phyloP scores from a whole-genome alignment of 2,797 vertebrate genomes.

The Lagothrix lagotricha region DNA sequence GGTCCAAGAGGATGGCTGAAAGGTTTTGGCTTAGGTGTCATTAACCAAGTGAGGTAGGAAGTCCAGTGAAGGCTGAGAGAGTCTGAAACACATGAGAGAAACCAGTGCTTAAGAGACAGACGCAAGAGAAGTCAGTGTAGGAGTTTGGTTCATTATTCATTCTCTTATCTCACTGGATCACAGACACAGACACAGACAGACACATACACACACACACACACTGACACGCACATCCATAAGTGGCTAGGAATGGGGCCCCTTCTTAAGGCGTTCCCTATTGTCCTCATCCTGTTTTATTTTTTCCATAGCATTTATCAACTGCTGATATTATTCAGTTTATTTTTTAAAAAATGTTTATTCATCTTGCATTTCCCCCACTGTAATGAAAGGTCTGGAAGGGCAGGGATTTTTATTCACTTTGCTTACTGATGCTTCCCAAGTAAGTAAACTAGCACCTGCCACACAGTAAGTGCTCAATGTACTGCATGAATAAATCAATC shows the following conservation, averaged over 20 bases:
- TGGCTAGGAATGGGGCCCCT: neutral
- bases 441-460: neutral
- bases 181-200: fast-evolving
- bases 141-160: neutral
- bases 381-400: neutral
- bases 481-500: neutral
- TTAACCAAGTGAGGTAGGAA: neutral
- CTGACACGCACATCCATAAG: neutral
- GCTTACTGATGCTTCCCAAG: neutral
- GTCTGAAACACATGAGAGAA: neutral
- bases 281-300: neutral
- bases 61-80: too few relatives aligned
- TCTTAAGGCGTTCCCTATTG: neutral
- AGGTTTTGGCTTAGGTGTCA: neutral
- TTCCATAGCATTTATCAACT: neutral
- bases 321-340: neutral
- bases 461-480: neutral
- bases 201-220: fast-evolving
- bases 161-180: neutral
- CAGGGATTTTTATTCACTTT: neutral
- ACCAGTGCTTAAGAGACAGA: neutral
- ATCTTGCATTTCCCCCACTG: neutral
- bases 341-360: neutral
- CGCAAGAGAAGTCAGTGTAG: neutral
- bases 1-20: neutral